Evolutionary conservation across 2,888 invertebrate species (phyloP), one percentile per base, ranked within the genome.

Genomic region (Asteroscopus sphinx): DNA sequence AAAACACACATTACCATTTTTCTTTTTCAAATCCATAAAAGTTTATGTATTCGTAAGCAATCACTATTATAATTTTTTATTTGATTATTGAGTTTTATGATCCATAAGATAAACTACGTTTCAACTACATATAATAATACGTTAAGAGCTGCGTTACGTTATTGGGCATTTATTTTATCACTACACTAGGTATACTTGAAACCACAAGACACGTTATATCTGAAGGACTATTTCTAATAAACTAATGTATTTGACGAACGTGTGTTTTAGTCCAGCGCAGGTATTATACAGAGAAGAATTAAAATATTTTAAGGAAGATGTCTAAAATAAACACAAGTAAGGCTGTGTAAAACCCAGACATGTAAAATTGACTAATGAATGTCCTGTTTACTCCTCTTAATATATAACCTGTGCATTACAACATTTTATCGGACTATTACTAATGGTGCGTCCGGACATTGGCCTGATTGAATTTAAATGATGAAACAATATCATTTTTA

Each of bases 201-300:
- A 53, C 60, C 69, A 32, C 66, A 69, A 56, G 64, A 68, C 70
- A 70, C 67, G 67, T 68, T 70, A 65, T 65, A 54, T 65, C 51
- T 65, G 59, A 49, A 65, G 49, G 71, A 68, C 66, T 70, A 51
- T 70, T 54, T 21, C 52, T 40, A 47, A 54, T 59, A 47, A 44
- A 68, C 67, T 68, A 55, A 41, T 37, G 21, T 41, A 36, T 48
- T 52, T 54, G 32, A 47, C 32, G 40, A 57, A 25, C 59, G 60
- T 52, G 53, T 59, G 56, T 40, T 33, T 57, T 28, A 39, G 45
- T 39, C 44, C 36, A 62, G 47, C 39, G 53, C 52, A 59, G 33
- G 56, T 26, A 7, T 28, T 4, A 26, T 52, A 49, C 28, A 45
- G 45, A 51, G 48, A 70, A 52, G 40, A 68, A 49, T 54, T 35